Evolutionary conservation across 2,113 vertebrate species (phyloP), one percentile per base, ranked within the genome.

Genomic region (Synchiropus splendidus): DNA sequence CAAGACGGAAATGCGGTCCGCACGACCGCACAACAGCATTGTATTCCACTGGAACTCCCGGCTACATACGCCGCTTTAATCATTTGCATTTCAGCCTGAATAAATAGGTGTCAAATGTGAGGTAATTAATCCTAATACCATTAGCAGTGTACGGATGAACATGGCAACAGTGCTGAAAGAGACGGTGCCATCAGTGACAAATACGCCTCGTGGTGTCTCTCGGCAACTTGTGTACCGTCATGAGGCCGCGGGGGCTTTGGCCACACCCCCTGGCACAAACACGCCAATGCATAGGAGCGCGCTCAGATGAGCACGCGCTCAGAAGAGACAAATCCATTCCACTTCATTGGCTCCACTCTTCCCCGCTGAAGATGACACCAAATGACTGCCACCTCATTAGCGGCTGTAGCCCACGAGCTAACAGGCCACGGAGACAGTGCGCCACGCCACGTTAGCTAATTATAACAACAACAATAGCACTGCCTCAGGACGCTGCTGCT

Each of bases 391-490:
- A 68, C 71, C 83, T 79, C 80, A 80, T 85, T 83, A 81, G 74
- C 67, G 63, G 52, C 64, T 64, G 76, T 74, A 77, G 70, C 67
- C 77, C 57, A 52, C 64, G 54, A 80, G 75, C 70, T 75, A 78
- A 80, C 61, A 59, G 76, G 74, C 78, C 70, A 71, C 63, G 61
- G 70, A 74, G 73, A 79, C 70, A 70, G 54, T 65, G 58, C 64
- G 69, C 68, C 55, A 51, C 31, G 64, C 67, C 69, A 70, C 59
- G 42, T 68, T 70, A 67, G 63, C 72, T 83, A 78, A 86, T 84
- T 80, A 83, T 77, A 71, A 82, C 78, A 82, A 82, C 72, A 79
- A 78, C 74, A 80, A 74, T 80, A 80, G 78, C 73, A 70, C 54
- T 67, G 81, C 75, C 75, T 80, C 61, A 67, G 64, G 72, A 75